Conservation (phyloP, 2,113 vertebrate genomes). For the Vimba vimba region DNA sequence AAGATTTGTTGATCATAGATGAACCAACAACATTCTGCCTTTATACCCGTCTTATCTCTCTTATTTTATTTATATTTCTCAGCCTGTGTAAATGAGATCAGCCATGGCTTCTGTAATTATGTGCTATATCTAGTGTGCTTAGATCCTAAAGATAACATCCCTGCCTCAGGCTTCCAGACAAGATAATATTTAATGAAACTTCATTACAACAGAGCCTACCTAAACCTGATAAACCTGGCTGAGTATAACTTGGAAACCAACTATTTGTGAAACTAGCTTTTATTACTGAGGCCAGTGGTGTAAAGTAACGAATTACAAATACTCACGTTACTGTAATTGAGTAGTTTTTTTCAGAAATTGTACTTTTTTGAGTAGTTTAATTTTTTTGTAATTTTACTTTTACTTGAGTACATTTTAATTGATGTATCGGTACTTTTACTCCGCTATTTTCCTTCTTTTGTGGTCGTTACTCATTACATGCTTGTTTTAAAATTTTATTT, state of each 20-base stretch:
- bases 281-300: not conserved
- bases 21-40: not conserved
- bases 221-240: slow-evolving; percentile 52
- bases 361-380: no score
- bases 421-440: no score
- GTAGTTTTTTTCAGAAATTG: no score
- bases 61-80: not conserved
- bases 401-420: no score
- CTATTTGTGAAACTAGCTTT: slow-evolving; percentile 43
- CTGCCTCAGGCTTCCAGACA: slow-evolving; percentile 58
- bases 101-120: slow-evolving; percentile 57
- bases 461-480: no score
- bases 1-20: not conserved
- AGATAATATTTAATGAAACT: slow-evolving; percentile 64
- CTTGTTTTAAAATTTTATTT: no score
- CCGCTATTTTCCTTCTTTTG: no score
- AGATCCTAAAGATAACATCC: slow-evolving; percentile 70
- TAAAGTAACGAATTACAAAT: no score
- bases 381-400: no score
- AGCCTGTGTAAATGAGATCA: not conserved
- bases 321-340: no score
- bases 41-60: not conserved
- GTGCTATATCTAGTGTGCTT: slow-evolving; percentile 67
- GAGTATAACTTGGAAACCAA: slow-evolving; percentile 38
- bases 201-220: slow-evolving; percentile 45